These are phyloP conservation scores for Idaea straminata DNA, from an alignment of 2,888 invertebrate species.

Conservation along the genomic window DNA sequence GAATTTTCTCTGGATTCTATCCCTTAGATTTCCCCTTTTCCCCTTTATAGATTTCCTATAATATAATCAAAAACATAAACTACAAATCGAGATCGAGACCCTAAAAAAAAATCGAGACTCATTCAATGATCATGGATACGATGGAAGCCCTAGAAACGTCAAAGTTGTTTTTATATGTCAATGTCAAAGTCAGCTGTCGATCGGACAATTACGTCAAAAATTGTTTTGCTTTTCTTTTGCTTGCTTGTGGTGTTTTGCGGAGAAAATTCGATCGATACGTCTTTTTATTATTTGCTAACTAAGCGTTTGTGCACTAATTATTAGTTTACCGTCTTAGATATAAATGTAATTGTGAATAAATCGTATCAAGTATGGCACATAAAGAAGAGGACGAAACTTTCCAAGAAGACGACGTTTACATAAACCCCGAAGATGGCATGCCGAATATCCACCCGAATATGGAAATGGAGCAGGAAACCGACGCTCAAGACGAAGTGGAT, in stretches of 20 bases:
- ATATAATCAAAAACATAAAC: too few species aligned
- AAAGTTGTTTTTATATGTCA: too few species aligned
- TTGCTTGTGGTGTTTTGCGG: background rate
- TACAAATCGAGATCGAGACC: too few species aligned
- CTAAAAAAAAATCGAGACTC: too few species aligned
- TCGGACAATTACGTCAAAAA: background rate
- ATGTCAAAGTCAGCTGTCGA: background rate
- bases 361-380: slow-evolving; percentile 50
- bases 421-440: slow-evolving; percentile 91
- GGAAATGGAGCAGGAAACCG: slow-evolving; percentile 83
- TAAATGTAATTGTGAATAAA: background rate
- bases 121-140: too few species aligned
- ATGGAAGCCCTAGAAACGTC: too few species aligned
- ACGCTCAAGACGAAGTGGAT: slow-evolving; percentile 83
- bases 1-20: too few species aligned
- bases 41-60: too few species aligned
- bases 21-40: too few species aligned
- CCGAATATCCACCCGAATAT: slow-evolving; percentile 91
- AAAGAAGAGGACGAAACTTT: slow-evolving; percentile 71
- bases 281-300: background rate
- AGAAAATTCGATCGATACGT: background rate
- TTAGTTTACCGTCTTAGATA: background rate
- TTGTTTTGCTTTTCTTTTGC: background rate
- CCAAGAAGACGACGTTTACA: slow-evolving; percentile 87
- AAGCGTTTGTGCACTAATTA: background rate